Percentiles rank a stretch among this genome's conserved stretches.
These are phyloP conservation scores for Phasia obesa DNA, from an alignment of 2,888 invertebrate genomes.

Conservation along the genomic window DNA sequence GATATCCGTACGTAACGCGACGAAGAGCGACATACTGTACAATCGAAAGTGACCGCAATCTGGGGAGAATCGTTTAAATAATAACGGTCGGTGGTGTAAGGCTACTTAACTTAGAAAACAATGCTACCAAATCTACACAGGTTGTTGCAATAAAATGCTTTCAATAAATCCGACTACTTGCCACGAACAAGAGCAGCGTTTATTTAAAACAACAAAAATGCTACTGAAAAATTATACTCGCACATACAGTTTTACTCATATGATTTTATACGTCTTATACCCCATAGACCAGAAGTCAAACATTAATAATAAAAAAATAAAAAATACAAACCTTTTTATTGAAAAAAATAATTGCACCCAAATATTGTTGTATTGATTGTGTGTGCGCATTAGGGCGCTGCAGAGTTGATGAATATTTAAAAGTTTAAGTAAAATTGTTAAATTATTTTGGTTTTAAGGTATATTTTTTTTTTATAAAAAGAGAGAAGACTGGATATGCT, in stretches of 20 bases:
- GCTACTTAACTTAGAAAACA: slow-evolving; percentile 46
- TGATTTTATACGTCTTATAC: neutral
- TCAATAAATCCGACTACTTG: slow-evolving; percentile 19
- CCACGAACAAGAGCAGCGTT: slow-evolving; percentile 39
- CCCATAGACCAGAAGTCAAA: slow-evolving; percentile 62
- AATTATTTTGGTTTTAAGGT: no score
- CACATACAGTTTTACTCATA: neutral
- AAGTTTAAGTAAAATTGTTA: neutral
- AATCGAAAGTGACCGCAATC: slow-evolving; percentile 71
- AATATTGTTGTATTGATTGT: slow-evolving; percentile 26
- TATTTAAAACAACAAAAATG: slow-evolving; percentile 18
- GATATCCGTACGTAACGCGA: slow-evolving; percentile 38
- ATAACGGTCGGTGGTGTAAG: slow-evolving; percentile 51
- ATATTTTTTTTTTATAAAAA: no score
- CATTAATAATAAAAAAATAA: slow-evolving; percentile 12
- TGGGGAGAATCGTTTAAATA: slow-evolving; percentile 68
- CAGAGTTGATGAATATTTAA: neutral
- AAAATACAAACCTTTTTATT: slow-evolving; percentile 36
- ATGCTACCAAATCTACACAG: slow-evolving; percentile 57
- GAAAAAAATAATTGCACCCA: slow-evolving; percentile 60
- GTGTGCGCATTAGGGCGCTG: neutral
- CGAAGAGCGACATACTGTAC: slow-evolving; percentile 37
- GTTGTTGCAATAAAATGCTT: slow-evolving; percentile 56
- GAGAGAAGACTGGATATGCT: no score
- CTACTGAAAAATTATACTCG: slow-evolving; percentile 50